A percentile compares a stretch with the other conserved stretches of the same genome.
These are phyloP conservation scores for Hippocampus guttulatus DNA, from an alignment of 2,113 vertebrate genomes.

Conservation along the genomic window DNA sequence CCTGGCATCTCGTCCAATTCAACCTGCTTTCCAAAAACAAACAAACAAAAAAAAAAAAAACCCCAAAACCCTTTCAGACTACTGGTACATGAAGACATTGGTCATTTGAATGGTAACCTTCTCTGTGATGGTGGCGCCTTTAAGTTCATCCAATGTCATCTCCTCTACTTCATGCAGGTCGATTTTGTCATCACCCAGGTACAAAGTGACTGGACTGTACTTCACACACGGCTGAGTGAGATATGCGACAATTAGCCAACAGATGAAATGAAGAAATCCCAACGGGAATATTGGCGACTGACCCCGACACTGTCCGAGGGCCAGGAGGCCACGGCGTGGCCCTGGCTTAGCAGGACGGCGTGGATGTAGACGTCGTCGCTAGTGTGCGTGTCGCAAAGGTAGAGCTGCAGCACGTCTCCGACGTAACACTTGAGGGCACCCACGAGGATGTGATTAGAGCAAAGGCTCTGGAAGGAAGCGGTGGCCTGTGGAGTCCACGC, in stretches of 20 bases:
- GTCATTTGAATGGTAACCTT: too few relatives aligned
- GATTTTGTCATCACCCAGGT: constrained; percentile 62
- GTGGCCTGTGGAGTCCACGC: constrained; percentile 76
- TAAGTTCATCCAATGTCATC: too few relatives aligned
- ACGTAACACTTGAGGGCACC: constrained; percentile 80
- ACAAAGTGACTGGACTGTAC: constrained; percentile 75
- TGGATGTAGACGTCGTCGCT: constrained; percentile 83
- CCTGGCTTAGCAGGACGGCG: constrained; percentile 67
- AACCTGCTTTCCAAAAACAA: neutral
- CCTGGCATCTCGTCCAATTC: constrained; percentile 40
- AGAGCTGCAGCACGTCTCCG: constrained; percentile 79
- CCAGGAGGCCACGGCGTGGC: constrained; percentile 72
- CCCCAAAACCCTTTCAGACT: neutral
- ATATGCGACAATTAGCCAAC: neutral
- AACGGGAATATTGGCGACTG: constrained; percentile 6
- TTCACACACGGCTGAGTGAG: constrained; percentile 68
- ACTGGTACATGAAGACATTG: neutral
- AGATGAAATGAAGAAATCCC: neutral
- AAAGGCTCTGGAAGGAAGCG: constrained; percentile 76
- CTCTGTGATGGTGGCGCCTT: constrained; percentile 11
- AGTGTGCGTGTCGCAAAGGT: constrained; percentile 85
- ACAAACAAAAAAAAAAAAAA: neutral
- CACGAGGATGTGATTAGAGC: constrained; percentile 76
- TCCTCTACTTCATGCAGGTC: constrained; percentile 31
- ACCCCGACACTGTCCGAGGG: constrained; percentile 53